Conservation (phyloP, 2,797 vertebrate species). For the Hipposideros larvatus region DNA sequence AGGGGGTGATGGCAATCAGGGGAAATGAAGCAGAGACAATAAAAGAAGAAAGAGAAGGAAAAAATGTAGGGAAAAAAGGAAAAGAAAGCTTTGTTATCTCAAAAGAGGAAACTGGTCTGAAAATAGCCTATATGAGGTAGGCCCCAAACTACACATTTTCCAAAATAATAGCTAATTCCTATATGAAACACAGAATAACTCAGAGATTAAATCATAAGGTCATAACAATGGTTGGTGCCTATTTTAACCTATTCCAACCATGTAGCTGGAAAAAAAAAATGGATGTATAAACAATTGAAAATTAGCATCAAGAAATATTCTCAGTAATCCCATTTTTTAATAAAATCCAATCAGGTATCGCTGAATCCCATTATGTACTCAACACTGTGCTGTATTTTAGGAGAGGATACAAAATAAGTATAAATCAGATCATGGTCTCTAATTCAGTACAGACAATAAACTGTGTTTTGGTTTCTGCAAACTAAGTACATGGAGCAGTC, state of each 20-base stretch:
- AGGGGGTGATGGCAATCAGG: not conserved
- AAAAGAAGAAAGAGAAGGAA: not conserved
- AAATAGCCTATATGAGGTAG: not conserved
- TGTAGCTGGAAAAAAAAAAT: not conserved
- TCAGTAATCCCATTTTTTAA: not conserved
- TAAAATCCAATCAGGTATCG: not conserved
- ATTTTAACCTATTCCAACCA: not conserved
- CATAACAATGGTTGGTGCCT: not conserved
- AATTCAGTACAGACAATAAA: not conserved
- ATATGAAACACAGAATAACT: not conserved
- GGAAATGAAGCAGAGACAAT: not conserved
- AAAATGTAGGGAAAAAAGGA: not conserved
- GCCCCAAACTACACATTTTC: not conserved
- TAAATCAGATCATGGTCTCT: not conserved
- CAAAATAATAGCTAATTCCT: not conserved
- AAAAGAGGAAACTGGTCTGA: not conserved
- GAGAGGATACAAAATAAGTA: not conserved
- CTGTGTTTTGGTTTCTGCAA: not conserved
- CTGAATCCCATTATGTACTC: not conserved
- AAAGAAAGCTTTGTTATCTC: not conserved
- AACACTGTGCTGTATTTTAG: not conserved
- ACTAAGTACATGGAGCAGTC: not conserved
- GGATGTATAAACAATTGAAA: conserved; percentile 8
- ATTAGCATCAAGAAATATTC: conserved; percentile 1
- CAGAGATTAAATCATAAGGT: not conserved